Percentiles rank a stretch among this genome's conserved stretches.
Evolutionary conservation across 2,797 vertebrate genomes (phyloP).

Genomic region (Cynopterus sphinx): DNA sequence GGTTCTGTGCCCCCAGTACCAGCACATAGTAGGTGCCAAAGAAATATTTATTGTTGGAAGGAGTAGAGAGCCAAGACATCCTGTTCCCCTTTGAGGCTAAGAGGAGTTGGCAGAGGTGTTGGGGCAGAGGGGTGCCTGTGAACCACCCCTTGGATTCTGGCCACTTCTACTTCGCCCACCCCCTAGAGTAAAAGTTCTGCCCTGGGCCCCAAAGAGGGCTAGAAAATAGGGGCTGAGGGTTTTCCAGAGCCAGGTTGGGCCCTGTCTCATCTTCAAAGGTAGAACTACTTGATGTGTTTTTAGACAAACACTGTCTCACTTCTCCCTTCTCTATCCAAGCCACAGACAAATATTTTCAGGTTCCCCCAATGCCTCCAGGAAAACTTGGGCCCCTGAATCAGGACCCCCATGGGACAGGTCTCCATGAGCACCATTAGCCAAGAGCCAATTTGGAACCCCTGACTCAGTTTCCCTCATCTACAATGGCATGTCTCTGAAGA

Average conservation of each 20-base stretch:
- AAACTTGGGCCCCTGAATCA: not conserved
- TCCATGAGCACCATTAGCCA: not conserved
- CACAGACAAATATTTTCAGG: not conserved
- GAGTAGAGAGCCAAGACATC: not conserved
- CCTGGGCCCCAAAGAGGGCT: not conserved
- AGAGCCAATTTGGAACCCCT: not conserved
- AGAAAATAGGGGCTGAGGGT: not conserved
- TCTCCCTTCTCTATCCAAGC: not conserved
- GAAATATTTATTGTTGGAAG: not conserved
- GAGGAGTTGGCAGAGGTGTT: not conserved
- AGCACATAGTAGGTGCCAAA: not conserved
- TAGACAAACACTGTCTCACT: not conserved
- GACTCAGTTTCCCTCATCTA: slow-evolving; percentile 8
- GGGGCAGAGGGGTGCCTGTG: not conserved
- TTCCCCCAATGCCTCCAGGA: not conserved
- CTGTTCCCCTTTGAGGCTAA: not conserved
- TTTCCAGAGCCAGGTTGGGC: not conserved
- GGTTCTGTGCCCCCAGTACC: not conserved
- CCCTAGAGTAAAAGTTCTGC: not conserved
- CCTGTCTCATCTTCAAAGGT: not conserved
- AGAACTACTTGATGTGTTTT: not conserved
- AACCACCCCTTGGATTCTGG: not conserved
- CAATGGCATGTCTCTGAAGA: not conserved
- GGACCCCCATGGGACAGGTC: not conserved
- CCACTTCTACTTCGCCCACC: not conserved